Evolutionary conservation across 2,888 invertebrate species (phyloP), one percentile per base, ranked within the genome.

Genomic region (Drosophila ezoana): DNA sequence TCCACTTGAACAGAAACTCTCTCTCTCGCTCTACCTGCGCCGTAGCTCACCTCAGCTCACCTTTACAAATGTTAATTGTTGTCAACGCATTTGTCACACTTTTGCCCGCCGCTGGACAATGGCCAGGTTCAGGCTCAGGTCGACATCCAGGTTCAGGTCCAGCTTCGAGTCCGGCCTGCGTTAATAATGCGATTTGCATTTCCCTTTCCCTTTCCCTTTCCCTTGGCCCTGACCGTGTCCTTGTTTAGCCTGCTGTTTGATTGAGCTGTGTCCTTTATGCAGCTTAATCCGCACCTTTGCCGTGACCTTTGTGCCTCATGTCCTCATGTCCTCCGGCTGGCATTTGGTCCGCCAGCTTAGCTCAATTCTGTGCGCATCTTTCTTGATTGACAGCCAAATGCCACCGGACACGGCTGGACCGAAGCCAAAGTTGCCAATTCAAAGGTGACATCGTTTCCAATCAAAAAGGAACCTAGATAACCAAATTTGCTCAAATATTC

Each of bases 181-280:
- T 90, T 89, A 88, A 89, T 91, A 90, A 91, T 90, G 85, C 90
- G 91, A 90, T 91, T 90, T 90, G 89, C 90, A 91, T 90, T 90
- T 88, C 73, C 73, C 82, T 75, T 79, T 76, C 59, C 28, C 13
- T 91, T 90, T 90, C 89, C 90, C 90, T 90, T 89, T 87, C 72
- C 73, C 48, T 61, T 79, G 54, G 54, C 53, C 43, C 28, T 28
- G 28, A 0, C 28, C 47, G 18, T 37, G 71, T 57, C 66, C 68
- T 47, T 64, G 76, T 69, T 77, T 72, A 64, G 75, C 81, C 83
- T 76, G 83, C 81, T 76, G 81, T 70, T 81, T 81, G 86, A 87
- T 88, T 87, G 86, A 87, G 83, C 62, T 74, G 76, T 72, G 70
- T 52, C 76, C 66, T 63, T 80, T 79, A 64, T 72, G 49, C 69